These are phyloP conservation scores for Amiota communis DNA, from an alignment of 2,888 invertebrate genomes.

Conservation along the genomic window DNA sequence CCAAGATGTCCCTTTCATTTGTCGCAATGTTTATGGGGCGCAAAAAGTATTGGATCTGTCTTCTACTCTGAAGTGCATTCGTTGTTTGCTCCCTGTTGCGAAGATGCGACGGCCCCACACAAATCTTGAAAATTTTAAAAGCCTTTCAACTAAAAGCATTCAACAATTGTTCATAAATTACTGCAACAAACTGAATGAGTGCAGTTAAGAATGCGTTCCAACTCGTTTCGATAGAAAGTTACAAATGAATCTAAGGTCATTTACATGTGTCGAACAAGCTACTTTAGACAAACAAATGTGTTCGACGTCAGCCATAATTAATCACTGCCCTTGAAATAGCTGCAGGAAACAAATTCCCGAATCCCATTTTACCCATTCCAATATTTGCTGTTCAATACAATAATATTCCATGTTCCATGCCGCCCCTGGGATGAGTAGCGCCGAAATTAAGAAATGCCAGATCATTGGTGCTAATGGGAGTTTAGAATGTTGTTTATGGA, in stretches of 20 bases:
- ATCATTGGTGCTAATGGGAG: conserved; percentile 61
- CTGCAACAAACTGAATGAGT: conserved; percentile 36
- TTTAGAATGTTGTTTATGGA: conserved; percentile 34
- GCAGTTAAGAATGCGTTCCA: conserved; percentile 34
- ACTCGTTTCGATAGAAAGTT: conserved; percentile 31
- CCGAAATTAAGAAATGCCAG: conserved; percentile 47
- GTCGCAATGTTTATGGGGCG: conserved; percentile 23
- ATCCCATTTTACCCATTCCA: no score
- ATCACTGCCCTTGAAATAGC: conserved; percentile 53
- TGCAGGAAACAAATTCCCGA: conserved; percentile 21
- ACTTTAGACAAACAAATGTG: conserved; percentile 33
- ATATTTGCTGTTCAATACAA: no score
- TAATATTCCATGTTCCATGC: neutral
- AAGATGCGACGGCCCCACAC: neutral
- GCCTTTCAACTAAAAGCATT: conserved; percentile 9
- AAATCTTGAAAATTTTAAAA: neutral
- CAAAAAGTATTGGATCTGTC: neutral
- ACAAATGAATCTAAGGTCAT: conserved; percentile 29
- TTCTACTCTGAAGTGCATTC: no score
- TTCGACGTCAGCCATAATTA: conserved; percentile 39
- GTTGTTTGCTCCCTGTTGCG: no score
- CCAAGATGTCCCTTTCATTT: conserved; percentile 28
- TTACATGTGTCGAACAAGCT: conserved; percentile 43
- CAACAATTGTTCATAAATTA: conserved; percentile 47
- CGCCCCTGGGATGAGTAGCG: no score